Evolutionary conservation across 2,113 vertebrate genomes (phyloP).

Genomic region (Hyperoodon ampullatus): DNA sequence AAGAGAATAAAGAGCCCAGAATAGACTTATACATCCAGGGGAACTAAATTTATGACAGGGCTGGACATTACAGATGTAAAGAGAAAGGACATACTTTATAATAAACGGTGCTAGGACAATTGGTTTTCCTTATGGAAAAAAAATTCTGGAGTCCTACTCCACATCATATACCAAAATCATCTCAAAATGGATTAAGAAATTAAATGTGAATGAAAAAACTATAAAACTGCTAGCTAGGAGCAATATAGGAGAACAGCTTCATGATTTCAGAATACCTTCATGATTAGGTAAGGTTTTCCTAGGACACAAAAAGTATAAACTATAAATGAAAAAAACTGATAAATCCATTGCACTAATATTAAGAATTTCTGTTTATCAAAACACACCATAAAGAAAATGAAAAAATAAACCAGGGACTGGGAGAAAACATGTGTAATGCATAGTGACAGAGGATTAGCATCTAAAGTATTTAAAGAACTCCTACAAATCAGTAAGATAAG

Average conservation of each 20-base stretch:
- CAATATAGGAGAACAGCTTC: not conserved
- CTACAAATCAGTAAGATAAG: not conserved
- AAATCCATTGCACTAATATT: not conserved
- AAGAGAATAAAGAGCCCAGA: not conserved
- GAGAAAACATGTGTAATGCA: not conserved
- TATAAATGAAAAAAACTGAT: not conserved
- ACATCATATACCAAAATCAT: not conserved
- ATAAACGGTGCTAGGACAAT: not conserved
- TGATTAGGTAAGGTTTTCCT: not conserved
- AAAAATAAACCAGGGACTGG: not conserved
- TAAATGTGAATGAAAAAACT: not conserved
- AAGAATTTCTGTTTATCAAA: slow-evolving; percentile 42
- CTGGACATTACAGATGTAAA: not conserved
- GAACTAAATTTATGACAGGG: not conserved
- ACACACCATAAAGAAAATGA: not conserved
- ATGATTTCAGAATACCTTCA: not conserved
- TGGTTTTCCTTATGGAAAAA: not conserved
- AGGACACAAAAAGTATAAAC: not conserved
- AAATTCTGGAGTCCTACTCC: not conserved
- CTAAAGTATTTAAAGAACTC: not conserved
- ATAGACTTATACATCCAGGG: not conserved
- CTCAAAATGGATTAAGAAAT: not conserved
- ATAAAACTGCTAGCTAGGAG: not conserved
- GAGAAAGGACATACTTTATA: not conserved
- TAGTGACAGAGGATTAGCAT: not conserved